A percentile compares a stretch with the other conserved stretches of the same genome.
These are phyloP conservation scores for Capromys pilorides DNA, from an alignment of 2,797 vertebrate species.

Conservation along the genomic window DNA sequence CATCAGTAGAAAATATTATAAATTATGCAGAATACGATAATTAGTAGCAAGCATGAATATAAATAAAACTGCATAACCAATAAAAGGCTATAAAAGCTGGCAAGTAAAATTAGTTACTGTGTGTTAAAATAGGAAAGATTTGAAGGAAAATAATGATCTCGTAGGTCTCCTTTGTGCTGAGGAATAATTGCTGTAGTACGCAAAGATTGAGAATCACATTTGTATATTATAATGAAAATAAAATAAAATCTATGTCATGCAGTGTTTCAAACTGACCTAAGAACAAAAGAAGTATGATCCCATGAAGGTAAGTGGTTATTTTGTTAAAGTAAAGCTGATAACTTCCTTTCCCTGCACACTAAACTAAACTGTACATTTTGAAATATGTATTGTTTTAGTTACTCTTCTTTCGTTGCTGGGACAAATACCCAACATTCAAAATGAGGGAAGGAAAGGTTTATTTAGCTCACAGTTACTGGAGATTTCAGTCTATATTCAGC, in stretches of 20 bases:
- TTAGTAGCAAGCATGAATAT: constrained; percentile 75
- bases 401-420: no score
- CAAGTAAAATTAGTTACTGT: constrained; percentile 80
- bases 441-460: no score
- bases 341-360: not conserved
- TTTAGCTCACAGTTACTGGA: no score
- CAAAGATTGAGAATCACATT: constrained; percentile 29
- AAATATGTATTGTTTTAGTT: no score
- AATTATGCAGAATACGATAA: constrained; percentile 81
- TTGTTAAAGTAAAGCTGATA: constrained; percentile 48
- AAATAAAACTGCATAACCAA: constrained; percentile 76
- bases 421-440: no score
- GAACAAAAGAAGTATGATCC: constrained; percentile 48
- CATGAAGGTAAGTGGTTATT: constrained; percentile 43
- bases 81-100: constrained; percentile 81
- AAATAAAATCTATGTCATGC: constrained; percentile 63
- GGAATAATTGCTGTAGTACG: constrained; percentile 52
- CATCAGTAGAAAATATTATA: constrained; percentile 74
- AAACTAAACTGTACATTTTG: not conserved
- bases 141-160: constrained; percentile 67
- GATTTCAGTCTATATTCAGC: no score
- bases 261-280: constrained; percentile 34
- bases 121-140: no score
- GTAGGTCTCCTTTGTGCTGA: constrained; percentile 28
- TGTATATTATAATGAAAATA: constrained; percentile 58